Base-by-base conservation (phyloP, 2,888 invertebrate species). In the Latrodectus elegans region DNA sequence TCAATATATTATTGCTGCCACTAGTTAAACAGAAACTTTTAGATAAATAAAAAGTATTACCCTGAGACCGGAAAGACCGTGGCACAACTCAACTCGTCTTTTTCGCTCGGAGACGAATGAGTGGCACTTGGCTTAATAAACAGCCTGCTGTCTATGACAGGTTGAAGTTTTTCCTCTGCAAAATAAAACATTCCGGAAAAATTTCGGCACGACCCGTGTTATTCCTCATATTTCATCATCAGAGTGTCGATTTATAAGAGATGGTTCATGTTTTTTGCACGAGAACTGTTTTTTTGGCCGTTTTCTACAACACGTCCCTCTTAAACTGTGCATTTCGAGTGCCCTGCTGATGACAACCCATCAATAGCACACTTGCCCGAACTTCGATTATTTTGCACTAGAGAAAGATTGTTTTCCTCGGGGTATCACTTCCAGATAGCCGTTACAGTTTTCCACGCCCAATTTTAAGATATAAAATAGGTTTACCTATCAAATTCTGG, bases 81-180 rank as follows among this genome's bases (percentile, higher is more conserved):
- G 38, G 38, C 38, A 6, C 38, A 38, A 38, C 38, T 38, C 38
- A 38, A 38, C 38, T 38, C 38, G 38, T 38, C 38, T 38, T 38
- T 38, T 6, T 15, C n/a, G 9, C 15, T 14, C 65, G 8, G 26
- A 38, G 38, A 38, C 6, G 38, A 38, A 38, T 79, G 78, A 79
- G 71, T 79, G 78, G 55, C 78, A 79, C 70, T 79, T 71, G 71
- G 68, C 78, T 79, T 79, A 79, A 79, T 79, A 55, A 79, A 68
- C 55, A 15, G 22, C 70, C 78, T 71, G 78, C 78, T 79, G 78
- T 12, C 22, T 8, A 11, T 79, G 78, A 79, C 78, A 79, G 78
- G 70, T 70, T 55, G 53, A 79, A 79, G 26, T 79, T 71, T 79
- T 49, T 17, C 38, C 53, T 60, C 60, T 38, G 60, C 51, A n/a